A percentile compares a stretch with the other conserved stretches of the same genome.
Conservation (phyloP, 1,140 invertebrate species). For the Leptinotarsa texana region DNA sequence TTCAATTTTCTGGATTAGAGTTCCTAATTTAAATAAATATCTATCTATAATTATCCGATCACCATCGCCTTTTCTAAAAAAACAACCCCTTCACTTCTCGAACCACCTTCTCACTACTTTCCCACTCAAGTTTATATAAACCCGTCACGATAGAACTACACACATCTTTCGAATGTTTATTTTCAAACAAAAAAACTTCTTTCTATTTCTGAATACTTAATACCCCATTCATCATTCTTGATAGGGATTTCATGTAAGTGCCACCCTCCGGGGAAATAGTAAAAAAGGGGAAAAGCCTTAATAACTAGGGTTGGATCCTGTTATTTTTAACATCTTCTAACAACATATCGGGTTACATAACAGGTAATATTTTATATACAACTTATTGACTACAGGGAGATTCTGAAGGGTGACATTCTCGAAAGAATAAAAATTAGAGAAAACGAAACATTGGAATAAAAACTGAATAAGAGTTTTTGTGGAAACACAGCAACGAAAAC, state of each 20-base stretch:
- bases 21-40: too few relatives aligned
- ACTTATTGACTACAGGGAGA: neutral
- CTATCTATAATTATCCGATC: too few relatives aligned
- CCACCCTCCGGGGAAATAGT: too few relatives aligned
- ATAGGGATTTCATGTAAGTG: slow-evolving; percentile 17
- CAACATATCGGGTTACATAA: slow-evolving; percentile 10
- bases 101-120: neutral
- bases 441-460: too few relatives aligned
- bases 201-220: slow-evolving; percentile 27
- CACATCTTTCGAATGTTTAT: slow-evolving; percentile 11
- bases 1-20: too few relatives aligned
- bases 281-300: neutral
- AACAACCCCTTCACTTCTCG: neutral
- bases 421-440: too few relatives aligned
- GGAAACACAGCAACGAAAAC: too few relatives aligned
- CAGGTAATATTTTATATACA: slow-evolving; percentile 16
- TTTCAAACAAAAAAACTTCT: slow-evolving; percentile 22
- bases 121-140: slow-evolving; percentile 17
- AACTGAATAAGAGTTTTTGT: too few relatives aligned
- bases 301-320: slow-evolving; percentile 14
- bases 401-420: too few relatives aligned
- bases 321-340: slow-evolving; percentile 19
- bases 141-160: slow-evolving; percentile 11
- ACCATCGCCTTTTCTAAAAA: too few relatives aligned
- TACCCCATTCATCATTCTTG: slow-evolving; percentile 17